phyloP scores from a whole-genome alignment of 2,797 vertebrate genomes.

The Anguilla marmorata region DNA sequence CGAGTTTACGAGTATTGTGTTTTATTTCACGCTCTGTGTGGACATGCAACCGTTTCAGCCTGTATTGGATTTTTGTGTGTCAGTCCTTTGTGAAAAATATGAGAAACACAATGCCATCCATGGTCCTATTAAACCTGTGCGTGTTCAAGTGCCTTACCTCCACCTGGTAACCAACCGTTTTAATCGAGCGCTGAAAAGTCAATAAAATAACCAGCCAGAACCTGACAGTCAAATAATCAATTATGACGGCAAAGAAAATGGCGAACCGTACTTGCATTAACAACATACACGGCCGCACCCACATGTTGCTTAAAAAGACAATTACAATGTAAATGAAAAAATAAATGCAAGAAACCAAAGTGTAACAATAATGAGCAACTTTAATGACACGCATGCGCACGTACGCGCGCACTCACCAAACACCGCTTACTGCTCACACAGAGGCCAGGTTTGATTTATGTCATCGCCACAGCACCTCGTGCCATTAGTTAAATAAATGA shows the following conservation, averaged over 20 bases:
- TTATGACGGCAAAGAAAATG: slow-evolving; percentile 6
- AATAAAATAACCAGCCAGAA: slow-evolving; percentile 27
- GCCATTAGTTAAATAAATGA: slow-evolving; percentile 21
- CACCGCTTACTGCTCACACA: neutral
- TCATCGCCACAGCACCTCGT: slow-evolving; percentile 4
- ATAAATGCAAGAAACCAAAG: slow-evolving; percentile 10
- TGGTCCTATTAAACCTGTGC: neutral
- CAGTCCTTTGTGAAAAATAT: neutral
- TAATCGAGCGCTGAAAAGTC: slow-evolving; percentile 10
- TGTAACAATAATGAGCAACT: slow-evolving; percentile 11
- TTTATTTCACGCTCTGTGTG: neutral
- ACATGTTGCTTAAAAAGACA: slow-evolving; percentile 11
- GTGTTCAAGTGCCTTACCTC: neutral
- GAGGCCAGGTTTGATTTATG: neutral
- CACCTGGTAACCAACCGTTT: neutral
- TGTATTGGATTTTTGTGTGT: neutral
- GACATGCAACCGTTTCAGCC: neutral
- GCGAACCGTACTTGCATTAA: neutral
- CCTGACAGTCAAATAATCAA: neutral
- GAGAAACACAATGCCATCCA: neutral
- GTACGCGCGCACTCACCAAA: neutral
- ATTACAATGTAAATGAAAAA: neutral
- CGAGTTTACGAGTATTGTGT: neutral
- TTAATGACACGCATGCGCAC: neutral
- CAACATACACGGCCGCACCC: neutral